Conservation (phyloP, 2,113 vertebrate species). For the Maccullochella peelii region DNA sequence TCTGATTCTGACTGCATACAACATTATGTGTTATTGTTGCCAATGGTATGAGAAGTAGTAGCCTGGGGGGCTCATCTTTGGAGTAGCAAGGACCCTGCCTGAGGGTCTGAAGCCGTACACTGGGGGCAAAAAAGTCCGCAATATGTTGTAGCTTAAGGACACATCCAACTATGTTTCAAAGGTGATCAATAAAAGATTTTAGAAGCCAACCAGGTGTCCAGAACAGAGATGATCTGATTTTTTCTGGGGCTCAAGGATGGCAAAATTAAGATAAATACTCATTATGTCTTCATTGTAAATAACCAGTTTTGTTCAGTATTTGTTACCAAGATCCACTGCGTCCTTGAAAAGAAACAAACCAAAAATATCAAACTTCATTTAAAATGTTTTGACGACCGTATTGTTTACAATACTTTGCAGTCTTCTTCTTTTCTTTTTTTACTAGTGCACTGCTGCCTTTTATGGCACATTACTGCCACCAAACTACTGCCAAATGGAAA, state of each 20-base stretch:
- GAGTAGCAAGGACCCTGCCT: slow-evolving; percentile 29
- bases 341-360: neutral
- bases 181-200: slow-evolving; percentile 19
- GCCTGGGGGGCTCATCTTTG: slow-evolving; percentile 6
- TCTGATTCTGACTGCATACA: slow-evolving; percentile 11
- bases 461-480: neutral
- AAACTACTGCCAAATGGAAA: neutral
- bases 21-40: slow-evolving; percentile 25
- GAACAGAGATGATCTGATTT: neutral
- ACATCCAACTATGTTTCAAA: slow-evolving; percentile 31
- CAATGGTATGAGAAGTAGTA: slow-evolving; percentile 5
- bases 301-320: neutral
- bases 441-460: neutral
- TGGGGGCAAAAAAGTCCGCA: slow-evolving; percentile 1
- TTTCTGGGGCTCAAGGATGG: neutral
- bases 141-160: slow-evolving; percentile 33
- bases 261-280: neutral
- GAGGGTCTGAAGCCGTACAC: slow-evolving; percentile 13
- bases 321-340: neutral
- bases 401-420: neutral
- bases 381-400: neutral
- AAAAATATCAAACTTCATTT: no score
- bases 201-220: slow-evolving; percentile 11
- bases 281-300: neutral
- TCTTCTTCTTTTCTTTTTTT: neutral